Percentiles rank a stretch among this genome's conserved stretches.
Evolutionary conservation across 2,888 invertebrate species (phyloP).

Genomic region (Barypeithes pellucidus): DNA sequence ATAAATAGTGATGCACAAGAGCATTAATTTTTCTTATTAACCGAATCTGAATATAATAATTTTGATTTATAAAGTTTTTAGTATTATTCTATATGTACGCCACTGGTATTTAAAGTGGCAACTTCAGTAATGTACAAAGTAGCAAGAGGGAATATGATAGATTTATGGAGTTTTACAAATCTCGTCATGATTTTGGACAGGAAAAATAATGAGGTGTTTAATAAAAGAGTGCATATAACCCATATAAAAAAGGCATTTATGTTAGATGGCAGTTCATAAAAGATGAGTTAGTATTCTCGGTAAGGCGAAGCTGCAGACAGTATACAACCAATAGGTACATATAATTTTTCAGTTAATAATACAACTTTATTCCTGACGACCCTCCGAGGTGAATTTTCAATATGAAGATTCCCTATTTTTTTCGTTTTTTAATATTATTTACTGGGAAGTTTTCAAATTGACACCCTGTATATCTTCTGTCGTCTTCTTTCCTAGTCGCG

Average conservation of each 20-base stretch:
- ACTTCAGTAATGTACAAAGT: constrained; percentile 32
- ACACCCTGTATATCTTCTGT: too few relatives aligned
- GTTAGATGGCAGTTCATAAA: constrained; percentile 33
- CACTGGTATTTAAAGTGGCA: constrained; percentile 27
- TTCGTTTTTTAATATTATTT: too few relatives aligned
- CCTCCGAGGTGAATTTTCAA: too few relatives aligned
- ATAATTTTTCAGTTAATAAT: too few relatives aligned
- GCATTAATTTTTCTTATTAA: too few relatives aligned
- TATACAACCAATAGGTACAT: constrained; percentile 6
- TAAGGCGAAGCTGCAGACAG: constrained; percentile 9
- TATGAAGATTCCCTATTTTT: too few relatives aligned
- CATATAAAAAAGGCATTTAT: constrained; percentile 36
- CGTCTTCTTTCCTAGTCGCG: too few relatives aligned
- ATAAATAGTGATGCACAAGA: too few relatives aligned
- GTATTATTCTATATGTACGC: constrained; percentile 9
- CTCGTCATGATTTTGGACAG: constrained; percentile 45
- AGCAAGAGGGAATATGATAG: constrained; percentile 41
- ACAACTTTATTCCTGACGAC: too few relatives aligned
- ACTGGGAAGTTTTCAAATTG: too few relatives aligned
- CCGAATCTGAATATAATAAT: too few relatives aligned
- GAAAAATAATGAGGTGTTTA: constrained; percentile 46
- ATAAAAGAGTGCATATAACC: constrained; percentile 35
- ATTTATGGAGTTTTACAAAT: constrained; percentile 50
- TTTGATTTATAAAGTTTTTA: too few relatives aligned
- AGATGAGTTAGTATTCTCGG: constrained; percentile 19